These are phyloP conservation scores for Sinodicranocentrus sp. DNA, from an alignment of 2,888 invertebrate genomes.

Conservation along the genomic window DNA sequence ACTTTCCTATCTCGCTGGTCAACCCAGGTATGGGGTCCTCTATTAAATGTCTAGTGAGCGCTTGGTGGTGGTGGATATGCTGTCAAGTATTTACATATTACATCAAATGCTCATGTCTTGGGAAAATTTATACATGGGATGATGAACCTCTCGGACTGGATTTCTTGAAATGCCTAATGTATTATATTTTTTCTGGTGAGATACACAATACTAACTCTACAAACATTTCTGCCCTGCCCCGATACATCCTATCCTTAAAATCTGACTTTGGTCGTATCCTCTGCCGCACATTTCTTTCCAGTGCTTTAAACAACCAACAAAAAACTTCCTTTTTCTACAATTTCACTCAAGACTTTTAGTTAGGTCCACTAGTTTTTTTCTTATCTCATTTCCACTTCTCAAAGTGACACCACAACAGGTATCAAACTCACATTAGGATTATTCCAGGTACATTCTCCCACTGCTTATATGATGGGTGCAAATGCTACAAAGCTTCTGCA, in stretches of 20 bases:
- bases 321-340: constrained; percentile 16
- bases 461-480: not conserved
- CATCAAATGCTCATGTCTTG: constrained; percentile 50
- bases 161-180: constrained; percentile 36
- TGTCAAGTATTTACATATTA: constrained; percentile 55
- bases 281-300: not conserved
- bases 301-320: not conserved
- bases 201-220: too few relatives aligned
- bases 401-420: constrained; percentile 58
- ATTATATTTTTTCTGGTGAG: too few relatives aligned
- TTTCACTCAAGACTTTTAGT: constrained; percentile 27
- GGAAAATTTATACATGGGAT: constrained; percentile 45
- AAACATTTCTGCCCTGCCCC: not conserved
- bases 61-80: constrained; percentile 20
- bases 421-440: constrained; percentile 7
- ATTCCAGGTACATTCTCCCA: not conserved
- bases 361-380: constrained; percentile 18
- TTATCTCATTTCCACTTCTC: constrained; percentile 57
- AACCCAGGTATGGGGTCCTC: constrained; percentile 50
- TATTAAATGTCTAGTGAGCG: constrained; percentile 16
- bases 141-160: constrained; percentile 49
- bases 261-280: too few relatives aligned
- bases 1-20: not conserved
- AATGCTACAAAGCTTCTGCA: constrained; percentile 21
- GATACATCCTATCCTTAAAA: not conserved